phyloP scores from a whole-genome alignment of 2,113 vertebrate species.

The Hemiprocne comata region DNA sequence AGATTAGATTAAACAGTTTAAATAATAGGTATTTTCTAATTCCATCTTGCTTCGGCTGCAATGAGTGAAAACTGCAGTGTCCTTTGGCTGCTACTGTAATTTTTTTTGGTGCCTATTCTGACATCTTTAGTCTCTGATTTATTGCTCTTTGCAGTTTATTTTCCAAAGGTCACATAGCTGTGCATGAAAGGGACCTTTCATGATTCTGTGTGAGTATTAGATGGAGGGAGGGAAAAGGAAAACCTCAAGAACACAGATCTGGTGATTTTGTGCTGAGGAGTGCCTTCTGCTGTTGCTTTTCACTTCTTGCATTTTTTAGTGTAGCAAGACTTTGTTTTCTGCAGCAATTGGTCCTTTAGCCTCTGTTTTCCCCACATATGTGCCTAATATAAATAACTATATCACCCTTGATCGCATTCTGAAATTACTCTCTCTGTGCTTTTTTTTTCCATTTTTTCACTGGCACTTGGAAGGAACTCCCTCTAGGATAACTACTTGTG shows the following conservation, averaged over 20 bases:
- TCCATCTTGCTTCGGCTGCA: background rate
- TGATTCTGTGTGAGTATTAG: background rate
- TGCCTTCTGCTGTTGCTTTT: background rate
- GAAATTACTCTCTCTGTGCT: background rate
- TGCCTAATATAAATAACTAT: background rate
- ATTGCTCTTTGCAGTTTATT: conserved; percentile 48
- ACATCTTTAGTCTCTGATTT: conserved; percentile 17
- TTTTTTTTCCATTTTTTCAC: background rate
- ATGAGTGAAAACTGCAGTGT: background rate
- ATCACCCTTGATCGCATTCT: background rate
- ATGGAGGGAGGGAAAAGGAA: background rate
- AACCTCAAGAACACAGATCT: background rate
- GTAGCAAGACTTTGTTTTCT: background rate
- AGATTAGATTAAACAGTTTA: background rate
- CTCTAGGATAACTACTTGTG: background rate
- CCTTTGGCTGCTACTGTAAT: conserved; percentile 14
- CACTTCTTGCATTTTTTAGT: background rate
- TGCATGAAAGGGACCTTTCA: conserved; percentile 48
- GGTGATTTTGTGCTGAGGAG: background rate
- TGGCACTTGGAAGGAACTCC: background rate
- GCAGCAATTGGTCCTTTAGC: background rate
- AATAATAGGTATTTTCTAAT: conserved; percentile 5
- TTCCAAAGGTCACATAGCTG: conserved; percentile 47
- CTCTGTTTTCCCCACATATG: background rate
- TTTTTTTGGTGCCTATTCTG: conserved; percentile 42